Evolutionary conservation across 2,797 vertebrate genomes (phyloP), one percentile per base, ranked within the genome.

Genomic region (Hybognathus amarus): DNA sequence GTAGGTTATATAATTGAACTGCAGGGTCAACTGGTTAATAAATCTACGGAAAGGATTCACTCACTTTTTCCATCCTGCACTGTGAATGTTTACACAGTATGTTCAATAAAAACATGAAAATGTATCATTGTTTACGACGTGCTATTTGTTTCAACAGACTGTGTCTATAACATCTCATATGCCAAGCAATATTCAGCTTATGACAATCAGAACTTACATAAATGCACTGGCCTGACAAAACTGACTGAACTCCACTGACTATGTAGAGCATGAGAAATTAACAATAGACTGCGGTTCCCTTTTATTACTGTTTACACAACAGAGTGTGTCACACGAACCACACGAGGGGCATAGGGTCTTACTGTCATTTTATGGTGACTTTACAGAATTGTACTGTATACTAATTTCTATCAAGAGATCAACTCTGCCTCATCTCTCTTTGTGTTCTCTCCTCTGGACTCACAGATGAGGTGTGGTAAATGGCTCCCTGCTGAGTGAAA

Each of bases 241-340:
- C 67, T n/a, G 24, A 12, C 12, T 50, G 22, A 64, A 33, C 30
- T 33, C 30, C 4, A 33, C 30, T 33, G 30, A 33, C 2, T 33
- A 3, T 33, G 30, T 33, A 33, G 30, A 33, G 30, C 2, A 3
- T 33, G 30, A 3, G 54, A 70, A 73, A 73, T 54, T 36, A 71
- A 71, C 18, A 47, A 45, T 52, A 59, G 40, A 38, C 45, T 64
- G 22, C 42, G 64, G 42, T 30, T 82, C 38, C 30, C 70, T 82
- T 82, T 74, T 82, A 74, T 82, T 74, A 82, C 56, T 52, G 42
- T 82, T 82, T 63, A 74, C 80, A 82, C 56, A 74, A 74, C n/a
- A 45, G 42, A 30, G 24, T 77, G 24, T 18, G 10, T 63, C 56
- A 77, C 56, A 45, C 20, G 3, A 64, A 63, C 56, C 38, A 77